Evolutionary conservation across 2,797 vertebrate species (phyloP).

Genomic region (Orientallactaga sibirica): DNA sequence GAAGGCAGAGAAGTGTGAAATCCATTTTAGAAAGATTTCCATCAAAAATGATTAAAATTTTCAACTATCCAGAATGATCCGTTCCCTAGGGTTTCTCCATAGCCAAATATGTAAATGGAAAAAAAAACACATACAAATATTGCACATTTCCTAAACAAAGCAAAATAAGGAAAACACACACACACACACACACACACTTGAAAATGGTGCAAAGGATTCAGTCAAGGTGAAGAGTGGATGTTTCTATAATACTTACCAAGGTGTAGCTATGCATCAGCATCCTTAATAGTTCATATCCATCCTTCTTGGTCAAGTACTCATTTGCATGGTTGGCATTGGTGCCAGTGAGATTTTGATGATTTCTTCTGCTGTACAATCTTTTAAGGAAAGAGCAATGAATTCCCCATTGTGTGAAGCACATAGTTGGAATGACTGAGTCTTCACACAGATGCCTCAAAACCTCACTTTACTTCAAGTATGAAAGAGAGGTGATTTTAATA

Average conservation of each 20-base stretch:
- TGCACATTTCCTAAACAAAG: conserved; percentile 65
- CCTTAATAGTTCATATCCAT: neutral
- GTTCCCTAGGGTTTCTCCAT: conserved; percentile 79
- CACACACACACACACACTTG: neutral
- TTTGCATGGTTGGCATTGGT: neutral
- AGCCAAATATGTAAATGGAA: conserved; percentile 83
- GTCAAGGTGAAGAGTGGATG: neutral
- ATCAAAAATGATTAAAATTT: conserved; percentile 85
- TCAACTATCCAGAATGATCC: conserved; percentile 83
- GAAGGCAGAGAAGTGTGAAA: conserved; percentile 84
- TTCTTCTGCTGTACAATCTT: conserved; percentile 25
- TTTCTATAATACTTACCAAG: neutral
- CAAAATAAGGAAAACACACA: conserved; percentile 54
- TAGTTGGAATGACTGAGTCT: neutral
- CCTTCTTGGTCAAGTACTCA: neutral
- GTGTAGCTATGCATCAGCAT: neutral
- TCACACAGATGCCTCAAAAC: neutral
- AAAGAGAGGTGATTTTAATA: conserved; percentile 5
- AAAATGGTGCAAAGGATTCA: neutral
- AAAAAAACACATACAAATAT: conserved; percentile 67
- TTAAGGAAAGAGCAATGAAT: neutral
- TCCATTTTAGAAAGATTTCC: conserved; percentile 85
- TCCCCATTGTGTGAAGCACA: neutral
- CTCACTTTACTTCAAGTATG: neutral
- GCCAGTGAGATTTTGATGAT: conserved; percentile 37